Percentiles rank a stretch among this genome's conserved stretches.
Evolutionary conservation across 2,113 vertebrate genomes (phyloP).

Genomic region (Spheniscus mendiculus): DNA sequence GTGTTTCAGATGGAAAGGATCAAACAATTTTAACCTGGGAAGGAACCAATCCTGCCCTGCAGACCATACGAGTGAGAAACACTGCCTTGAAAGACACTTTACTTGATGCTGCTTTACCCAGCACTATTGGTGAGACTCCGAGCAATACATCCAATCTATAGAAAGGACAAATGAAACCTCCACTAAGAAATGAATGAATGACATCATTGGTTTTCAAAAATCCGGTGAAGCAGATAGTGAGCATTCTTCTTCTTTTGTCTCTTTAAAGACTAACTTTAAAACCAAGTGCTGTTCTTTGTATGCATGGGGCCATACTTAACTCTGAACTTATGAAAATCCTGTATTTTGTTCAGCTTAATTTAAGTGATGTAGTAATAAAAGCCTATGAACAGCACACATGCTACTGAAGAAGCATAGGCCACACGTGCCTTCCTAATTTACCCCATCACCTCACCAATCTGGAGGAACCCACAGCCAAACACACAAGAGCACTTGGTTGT

Average conservation of each 20-base stretch:
- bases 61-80: conserved; percentile 70
- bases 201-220: neutral
- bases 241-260: neutral
- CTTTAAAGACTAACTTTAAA: neutral
- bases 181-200: neutral
- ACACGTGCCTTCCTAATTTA: neutral
- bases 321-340: neutral
- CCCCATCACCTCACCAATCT: neutral
- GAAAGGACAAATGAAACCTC: neutral
- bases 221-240: neutral
- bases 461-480: neutral
- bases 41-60: conserved; percentile 63
- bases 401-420: neutral
- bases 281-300: neutral
- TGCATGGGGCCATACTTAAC: neutral
- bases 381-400: neutral
- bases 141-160: neutral
- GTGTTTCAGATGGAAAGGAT: conserved; percentile 63
- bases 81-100: conserved; percentile 37
- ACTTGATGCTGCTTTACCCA: neutral
- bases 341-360: neutral
- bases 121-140: neutral
- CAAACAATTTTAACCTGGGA: conserved; percentile 22
- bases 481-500: neutral
- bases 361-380: neutral